Base-by-base conservation (phyloP, 1,140 invertebrate genomes). In the Cataglyphis hispanica region DNA sequence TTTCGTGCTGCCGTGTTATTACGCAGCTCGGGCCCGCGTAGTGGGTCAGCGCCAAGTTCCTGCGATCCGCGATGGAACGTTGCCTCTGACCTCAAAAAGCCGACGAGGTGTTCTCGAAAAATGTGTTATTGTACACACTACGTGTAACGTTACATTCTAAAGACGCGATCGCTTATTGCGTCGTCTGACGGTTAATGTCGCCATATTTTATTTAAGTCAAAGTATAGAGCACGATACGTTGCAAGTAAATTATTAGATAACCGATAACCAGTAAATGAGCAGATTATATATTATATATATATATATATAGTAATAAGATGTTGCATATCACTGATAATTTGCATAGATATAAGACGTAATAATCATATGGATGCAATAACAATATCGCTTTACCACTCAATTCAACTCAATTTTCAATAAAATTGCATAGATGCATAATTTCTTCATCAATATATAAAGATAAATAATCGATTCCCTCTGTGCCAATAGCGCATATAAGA, bases 1-100 rank as follows among this genome's bases (percentile, higher is more conserved):
- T 93, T 91, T 92, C 91, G 92, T 91, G 91, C 88, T 93, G 90
- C 92, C 88, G 87, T 93, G 89, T 93, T 93, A 93, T 93, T 93
- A 93, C 91, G 87, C 90, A 90, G 86, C 58, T 53, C 86, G 75
- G 87, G 43, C 64, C 74, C 87, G 53, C 70, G 87, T 91, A 85
- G 84, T 86, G 67, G 85, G 53, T 86, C 87, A 83, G 40, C 27
- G 22, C 43, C 63, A 13, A 46, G 75, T 70, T 72, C 76, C 77
- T 75, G 81, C 84, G 76, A 86, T 83, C 76, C 84, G 61, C 77
- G 74, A 72, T 64, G 84, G 63, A 89, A 89, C 31, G 60, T 76
- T 56, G 84, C 64, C 61, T 84, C 27, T 77, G 88, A 89, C 88
- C 87, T 77, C 87, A 72, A 89, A 86, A 16, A 86, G 6, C 70